Conservation (phyloP, 2,888 invertebrate species). For the Tipula confusa region DNA sequence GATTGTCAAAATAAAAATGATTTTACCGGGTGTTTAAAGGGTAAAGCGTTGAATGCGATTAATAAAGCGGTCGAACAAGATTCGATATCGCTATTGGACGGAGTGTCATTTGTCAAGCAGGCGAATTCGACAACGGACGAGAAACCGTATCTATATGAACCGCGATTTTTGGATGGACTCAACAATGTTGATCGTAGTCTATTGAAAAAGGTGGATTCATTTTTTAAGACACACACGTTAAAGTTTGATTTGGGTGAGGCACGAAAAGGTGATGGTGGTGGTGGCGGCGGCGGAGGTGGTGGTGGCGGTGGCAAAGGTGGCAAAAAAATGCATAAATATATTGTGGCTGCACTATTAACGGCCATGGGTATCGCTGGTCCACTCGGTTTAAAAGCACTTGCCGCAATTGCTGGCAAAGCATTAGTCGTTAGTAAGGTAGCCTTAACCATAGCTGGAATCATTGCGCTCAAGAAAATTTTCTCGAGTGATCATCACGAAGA, state of each 20-base stretch:
- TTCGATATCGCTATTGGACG: conserved; percentile 58
- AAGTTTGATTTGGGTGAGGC: conserved; percentile 55
- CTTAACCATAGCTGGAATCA: conserved; percentile 65
- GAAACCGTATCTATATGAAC: conserved; percentile 52
- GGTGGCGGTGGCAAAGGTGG: conserved; percentile 40
- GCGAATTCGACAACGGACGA: conserved; percentile 52
- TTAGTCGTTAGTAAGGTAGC: conserved; percentile 70
- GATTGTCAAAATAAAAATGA: conserved; percentile 60
- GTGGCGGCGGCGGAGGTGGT: conserved; percentile 40
- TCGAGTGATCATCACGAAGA: conserved; percentile 61
- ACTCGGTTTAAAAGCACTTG: conserved; percentile 64
- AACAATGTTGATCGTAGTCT: conserved; percentile 54
- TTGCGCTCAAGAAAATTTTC: conserved; percentile 68
- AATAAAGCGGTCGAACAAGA: conserved; percentile 60
- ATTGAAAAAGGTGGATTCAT: conserved; percentile 53
- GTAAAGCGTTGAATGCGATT: conserved; percentile 57
- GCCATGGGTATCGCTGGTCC: conserved; percentile 67
- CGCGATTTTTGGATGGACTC: conserved; percentile 56
- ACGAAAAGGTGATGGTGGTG: conserved; percentile 38
- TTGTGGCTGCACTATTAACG: conserved; percentile 59
- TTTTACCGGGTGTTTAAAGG: conserved; percentile 58
- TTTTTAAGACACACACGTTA: conserved; percentile 61
- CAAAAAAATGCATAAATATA: conserved; percentile 55
- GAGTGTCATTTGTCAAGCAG: conserved; percentile 58
- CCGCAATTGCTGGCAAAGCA: conserved; percentile 66